phyloP scores from a whole-genome alignment of 2,113 vertebrate genomes.

The Myiozetetes cayanensis region DNA sequence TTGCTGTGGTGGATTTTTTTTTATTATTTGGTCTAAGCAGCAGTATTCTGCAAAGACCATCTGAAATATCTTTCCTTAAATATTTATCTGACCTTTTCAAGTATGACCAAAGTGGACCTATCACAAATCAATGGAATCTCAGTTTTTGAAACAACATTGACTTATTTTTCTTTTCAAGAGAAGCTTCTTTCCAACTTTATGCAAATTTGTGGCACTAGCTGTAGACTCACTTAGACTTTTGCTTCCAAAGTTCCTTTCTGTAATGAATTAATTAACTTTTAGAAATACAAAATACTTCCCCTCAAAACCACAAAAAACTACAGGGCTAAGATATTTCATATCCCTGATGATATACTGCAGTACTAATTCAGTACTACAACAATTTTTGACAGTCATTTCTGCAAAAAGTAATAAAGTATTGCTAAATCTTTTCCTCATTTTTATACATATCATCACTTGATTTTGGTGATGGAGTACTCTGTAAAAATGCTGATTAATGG shows the following conservation, averaged over 20 bases:
- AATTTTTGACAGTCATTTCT: neutral
- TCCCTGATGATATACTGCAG: neutral
- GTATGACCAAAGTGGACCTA: neutral
- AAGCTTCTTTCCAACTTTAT: neutral
- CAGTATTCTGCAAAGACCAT: neutral
- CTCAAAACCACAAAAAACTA: neutral
- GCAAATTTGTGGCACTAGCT: neutral
- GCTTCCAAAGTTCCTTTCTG: neutral
- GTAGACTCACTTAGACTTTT: neutral
- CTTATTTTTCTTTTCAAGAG: neutral
- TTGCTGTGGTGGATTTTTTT: neutral
- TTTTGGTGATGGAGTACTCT: neutral
- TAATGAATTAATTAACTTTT: neutral
- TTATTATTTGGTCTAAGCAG: neutral
- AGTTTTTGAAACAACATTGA: neutral
- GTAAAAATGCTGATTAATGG: neutral
- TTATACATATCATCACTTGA: neutral
- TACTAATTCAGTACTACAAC: neutral
- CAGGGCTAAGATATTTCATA: neutral
- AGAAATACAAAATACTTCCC: neutral
- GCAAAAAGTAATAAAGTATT: neutral
- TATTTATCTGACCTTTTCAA: conserved; percentile 1
- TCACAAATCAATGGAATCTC: neutral
- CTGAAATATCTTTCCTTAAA: neutral
- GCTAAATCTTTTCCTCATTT: neutral